Base-by-base conservation (phyloP, 2,113 vertebrate species). In the Hippocampus zosterae region DNA sequence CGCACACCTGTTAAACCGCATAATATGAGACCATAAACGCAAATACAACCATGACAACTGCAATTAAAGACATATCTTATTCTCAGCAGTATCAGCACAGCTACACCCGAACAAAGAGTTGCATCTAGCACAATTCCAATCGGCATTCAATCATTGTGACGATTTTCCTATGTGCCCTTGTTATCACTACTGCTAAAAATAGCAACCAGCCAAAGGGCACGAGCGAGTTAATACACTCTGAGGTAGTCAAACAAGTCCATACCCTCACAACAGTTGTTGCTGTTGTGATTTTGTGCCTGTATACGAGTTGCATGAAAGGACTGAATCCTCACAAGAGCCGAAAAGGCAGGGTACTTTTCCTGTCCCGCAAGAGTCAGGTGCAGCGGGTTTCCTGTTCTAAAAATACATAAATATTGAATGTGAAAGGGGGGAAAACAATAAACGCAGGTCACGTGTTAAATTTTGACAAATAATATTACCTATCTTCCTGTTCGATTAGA, bases 381-480 rank as follows among this genome's bases (percentile, higher is more conserved):
- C 84, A 80, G 86, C 75, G 73, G 33, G 78, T 80, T 90, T 87
- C 85, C 86, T 85, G 81, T 81, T 82, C 81, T 86, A 84, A 81
- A 81, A 87, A 89, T 86, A 88, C 44, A 78, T 55, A 80, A 85
- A 84, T 76, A 79, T 86, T 83, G 85, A 87, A 89, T 87, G 86
- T 71, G 40, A 69, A 67, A 59, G 53, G 16, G 53, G 16, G 23
- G 21, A 50, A 50, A 66, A 27, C 3, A 8, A 65, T 19, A 19
- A 53, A 37, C 50, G 66, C 27, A 40, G 50, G 27, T 52, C 9
- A n/a, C 50, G 23, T n/a, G 52, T 46, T 56, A 21, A 56, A 70
- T 68, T 73, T 50, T 7, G 16, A 50, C 46, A 50, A 18, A 50
- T 50, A 18, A 50, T 7, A 18, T 50, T 50, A 19, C 16, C 16